Conservation (phyloP, 30 jellyfish, hydroid and myxozoan species). For the Aurelia aurita region DNA sequence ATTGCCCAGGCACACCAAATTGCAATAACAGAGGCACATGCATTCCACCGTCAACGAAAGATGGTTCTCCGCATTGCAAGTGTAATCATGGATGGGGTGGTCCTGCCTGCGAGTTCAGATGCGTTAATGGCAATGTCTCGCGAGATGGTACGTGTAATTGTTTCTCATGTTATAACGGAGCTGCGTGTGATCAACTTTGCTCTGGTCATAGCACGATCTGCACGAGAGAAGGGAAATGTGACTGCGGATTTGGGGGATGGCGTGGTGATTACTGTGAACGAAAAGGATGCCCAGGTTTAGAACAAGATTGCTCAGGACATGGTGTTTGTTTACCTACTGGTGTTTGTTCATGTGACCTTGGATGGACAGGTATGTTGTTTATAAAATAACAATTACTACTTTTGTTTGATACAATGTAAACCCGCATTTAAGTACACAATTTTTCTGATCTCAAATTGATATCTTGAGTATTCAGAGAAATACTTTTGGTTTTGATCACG, state of each 20-base stretch:
- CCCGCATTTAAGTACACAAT: too few relatives aligned
- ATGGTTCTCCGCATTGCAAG: conserved; percentile 45
- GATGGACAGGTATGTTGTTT: conserved; percentile 61
- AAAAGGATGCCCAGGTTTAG: conserved; percentile 68
- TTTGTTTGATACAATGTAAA: too few relatives aligned
- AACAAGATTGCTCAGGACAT: conserved; percentile 61
- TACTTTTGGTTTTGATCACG: too few relatives aligned
- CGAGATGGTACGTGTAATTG: conserved; percentile 67
- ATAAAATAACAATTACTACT: too few relatives aligned
- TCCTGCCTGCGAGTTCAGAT: conserved; percentile 69
- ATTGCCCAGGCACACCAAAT: conserved; percentile 79
- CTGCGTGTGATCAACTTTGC: conserved; percentile 71
- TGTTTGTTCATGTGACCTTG: conserved; percentile 72
- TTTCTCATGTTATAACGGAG: conserved; percentile 69
- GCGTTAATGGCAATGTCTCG: conserved; percentile 65
- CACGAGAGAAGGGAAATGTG: conserved; percentile 65
- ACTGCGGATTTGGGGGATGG: conserved; percentile 76
- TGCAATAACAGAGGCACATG: conserved; percentile 68
- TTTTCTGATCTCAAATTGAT: too few relatives aligned
- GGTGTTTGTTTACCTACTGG: conserved; percentile 82
- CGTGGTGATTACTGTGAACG: conserved; percentile 80
- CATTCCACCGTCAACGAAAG: conserved; percentile 33
- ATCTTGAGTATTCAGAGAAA: too few relatives aligned
- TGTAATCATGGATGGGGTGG: conserved; percentile 82
- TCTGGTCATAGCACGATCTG: conserved; percentile 69